Conservation (phyloP, 2,797 vertebrate species). For the Liasis olivaceus region DNA sequence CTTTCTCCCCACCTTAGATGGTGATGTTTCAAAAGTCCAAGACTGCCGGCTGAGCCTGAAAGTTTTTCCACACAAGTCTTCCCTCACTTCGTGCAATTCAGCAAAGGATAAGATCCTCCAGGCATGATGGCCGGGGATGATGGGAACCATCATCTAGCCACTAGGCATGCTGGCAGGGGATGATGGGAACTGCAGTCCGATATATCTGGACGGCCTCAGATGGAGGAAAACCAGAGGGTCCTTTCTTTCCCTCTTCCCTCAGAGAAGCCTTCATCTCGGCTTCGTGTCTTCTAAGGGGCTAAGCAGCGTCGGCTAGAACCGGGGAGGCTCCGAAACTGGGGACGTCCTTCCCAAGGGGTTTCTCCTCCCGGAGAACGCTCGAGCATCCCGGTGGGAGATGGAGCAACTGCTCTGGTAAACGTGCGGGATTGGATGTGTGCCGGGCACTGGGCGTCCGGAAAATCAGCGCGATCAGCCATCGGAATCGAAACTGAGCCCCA, state of each 20-base stretch:
- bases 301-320: background rate
- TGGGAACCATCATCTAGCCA: background rate
- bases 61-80: slow-evolving; percentile 11
- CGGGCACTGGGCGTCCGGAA: background rate
- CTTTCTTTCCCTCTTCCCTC: background rate
- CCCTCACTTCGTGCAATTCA: rapidly evolving
- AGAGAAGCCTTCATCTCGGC: background rate
- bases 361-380: background rate
- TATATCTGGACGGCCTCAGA: background rate
- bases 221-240: background rate
- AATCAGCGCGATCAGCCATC: background rate
- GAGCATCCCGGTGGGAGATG: background rate
- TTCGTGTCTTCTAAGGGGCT: background rate
- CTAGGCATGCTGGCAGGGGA: background rate
- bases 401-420: background rate
- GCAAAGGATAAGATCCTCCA: background rate
- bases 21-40: background rate
- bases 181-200: background rate
- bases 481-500: background rate
- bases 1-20: background rate
- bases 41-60: background rate
- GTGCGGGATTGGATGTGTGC: rapidly evolving
- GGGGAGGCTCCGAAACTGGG: background rate
- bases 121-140: background rate
- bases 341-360: too few relatives aligned